Conservation (phyloP, 2,113 vertebrate species). For the Lycocorax pyrrhopterus region DNA sequence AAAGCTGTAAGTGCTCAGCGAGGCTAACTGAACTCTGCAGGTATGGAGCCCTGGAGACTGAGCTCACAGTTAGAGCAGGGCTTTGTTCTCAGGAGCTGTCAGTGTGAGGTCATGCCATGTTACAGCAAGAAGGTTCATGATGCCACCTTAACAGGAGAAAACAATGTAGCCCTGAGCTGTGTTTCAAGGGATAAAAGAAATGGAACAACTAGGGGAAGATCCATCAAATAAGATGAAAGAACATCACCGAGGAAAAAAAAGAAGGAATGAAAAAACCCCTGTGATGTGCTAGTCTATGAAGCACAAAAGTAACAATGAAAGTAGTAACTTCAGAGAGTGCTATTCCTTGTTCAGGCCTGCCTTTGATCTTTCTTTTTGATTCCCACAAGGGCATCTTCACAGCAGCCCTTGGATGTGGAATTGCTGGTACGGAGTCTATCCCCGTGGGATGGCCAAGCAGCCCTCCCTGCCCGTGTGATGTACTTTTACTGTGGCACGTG, state of each 20-base stretch:
- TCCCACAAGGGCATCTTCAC: neutral
- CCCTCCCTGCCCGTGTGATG: neutral
- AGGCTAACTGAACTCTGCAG: neutral
- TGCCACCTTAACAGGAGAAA: conserved; percentile 14
- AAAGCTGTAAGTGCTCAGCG: neutral
- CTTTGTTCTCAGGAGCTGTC: conserved; percentile 37
- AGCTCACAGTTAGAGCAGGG: neutral
- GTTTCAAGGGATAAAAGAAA: conserved; percentile 27
- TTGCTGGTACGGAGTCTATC: neutral
- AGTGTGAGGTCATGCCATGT: neutral
- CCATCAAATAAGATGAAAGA: conserved; percentile 45
- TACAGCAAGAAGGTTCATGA: neutral
- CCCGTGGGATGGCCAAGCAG: neutral
- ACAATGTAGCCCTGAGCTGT: conserved; percentile 38
- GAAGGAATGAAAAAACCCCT: neutral
- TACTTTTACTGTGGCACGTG: rapidly evolving
- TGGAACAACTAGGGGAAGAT: conserved; percentile 15
- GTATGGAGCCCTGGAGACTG: neutral
- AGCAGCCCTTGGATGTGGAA: neutral
- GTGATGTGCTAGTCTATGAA: conserved; percentile 12
- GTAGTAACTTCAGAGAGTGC: neutral
- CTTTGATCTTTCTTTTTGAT: conserved; percentile 47
- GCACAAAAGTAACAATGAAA: conserved; percentile 30
- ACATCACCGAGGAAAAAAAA: neutral
- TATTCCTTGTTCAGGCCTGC: neutral